phyloP scores from a whole-genome alignment of 2,113 vertebrate genomes.

The Tenebrosternarchus preto region DNA sequence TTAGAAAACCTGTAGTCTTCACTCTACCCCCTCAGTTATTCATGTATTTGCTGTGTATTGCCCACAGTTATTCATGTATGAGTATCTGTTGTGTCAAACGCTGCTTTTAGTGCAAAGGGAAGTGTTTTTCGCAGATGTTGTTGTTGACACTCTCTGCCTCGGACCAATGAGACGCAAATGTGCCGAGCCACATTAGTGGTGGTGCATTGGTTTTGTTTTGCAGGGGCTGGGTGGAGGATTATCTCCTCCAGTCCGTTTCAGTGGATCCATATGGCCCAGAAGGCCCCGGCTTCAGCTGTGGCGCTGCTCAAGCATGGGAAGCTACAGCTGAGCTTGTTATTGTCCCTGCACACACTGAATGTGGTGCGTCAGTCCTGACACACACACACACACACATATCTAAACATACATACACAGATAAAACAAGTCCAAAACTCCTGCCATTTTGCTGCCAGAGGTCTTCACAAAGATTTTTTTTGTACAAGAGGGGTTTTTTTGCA shows the following conservation, averaged over 20 bases:
- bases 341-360: conserved; percentile 29
- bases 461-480: background rate
- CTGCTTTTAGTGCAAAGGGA: background rate
- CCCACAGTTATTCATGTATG: no score
- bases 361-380: conserved; percentile 30
- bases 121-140: conserved; percentile 42
- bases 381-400: conserved; percentile 18
- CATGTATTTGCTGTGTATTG: background rate
- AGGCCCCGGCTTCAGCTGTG: conserved; percentile 43
- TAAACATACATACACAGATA: background rate
- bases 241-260: conserved; percentile 48
- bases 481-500: background rate
- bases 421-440: background rate
- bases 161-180: conserved; percentile 46
- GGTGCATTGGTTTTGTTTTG: conserved; percentile 46
- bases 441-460: background rate
- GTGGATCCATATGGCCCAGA: conserved; percentile 50
- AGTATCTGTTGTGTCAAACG: background rate
- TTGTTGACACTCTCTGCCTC: conserved; percentile 37
- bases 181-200: conserved; percentile 40
- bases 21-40: no score
- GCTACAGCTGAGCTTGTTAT: conserved; percentile 41
- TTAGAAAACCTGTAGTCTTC: no score
- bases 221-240: conserved; percentile 40
- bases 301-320: conserved; percentile 38